Evolutionary conservation across 2,888 invertebrate species (phyloP), one percentile per base, ranked within the genome.

Genomic region (Drosophila neotestacea): DNA sequence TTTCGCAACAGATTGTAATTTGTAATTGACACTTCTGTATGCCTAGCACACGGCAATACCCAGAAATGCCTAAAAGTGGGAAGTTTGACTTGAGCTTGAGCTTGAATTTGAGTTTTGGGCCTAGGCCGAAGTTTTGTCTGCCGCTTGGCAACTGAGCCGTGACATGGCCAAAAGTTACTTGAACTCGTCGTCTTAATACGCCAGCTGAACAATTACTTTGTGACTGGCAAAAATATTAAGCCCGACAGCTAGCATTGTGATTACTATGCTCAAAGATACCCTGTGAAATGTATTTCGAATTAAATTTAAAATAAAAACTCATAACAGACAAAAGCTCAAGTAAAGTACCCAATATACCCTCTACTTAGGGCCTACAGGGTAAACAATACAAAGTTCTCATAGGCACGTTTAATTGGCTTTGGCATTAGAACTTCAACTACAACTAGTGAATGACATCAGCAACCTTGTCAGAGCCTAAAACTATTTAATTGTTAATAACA

Each of bases 101-200:
- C 10, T 42, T 41, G 22, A 50, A 11, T 47, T 47, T 47, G 55
- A 39, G 6, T 32, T 44, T 65, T 36, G 22, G 48, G 34, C 50
- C 51, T 58, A 46, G 58, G 54, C 41, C 42, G 16, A 48, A 47
- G 28, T 36, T 46, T 22, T 13, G 22, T 16, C 47, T 54, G 52
- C 32, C 55, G 48, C 42, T 22, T 52, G 84, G 76, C 81, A 86
- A 81, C 89, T 81, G 81, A 84, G 79, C 85, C 77, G 63, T 84
- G 87, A 88, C 69, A 48, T 73, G 77, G 86, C 80, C 81, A 77
- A 84, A 85, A 84, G 77, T 84, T 69, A 68, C 69, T 73, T 88
- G 79, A 88, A 86, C 87, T 65, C 47, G 75, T 65, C 28, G 70
- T 34, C 75, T 85, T 72, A 79, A 70, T 77, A 60, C 61, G 73